These are phyloP conservation scores for Eidolon dupreanum DNA, from an alignment of 2,797 vertebrate genomes.

Conservation along the genomic window DNA sequence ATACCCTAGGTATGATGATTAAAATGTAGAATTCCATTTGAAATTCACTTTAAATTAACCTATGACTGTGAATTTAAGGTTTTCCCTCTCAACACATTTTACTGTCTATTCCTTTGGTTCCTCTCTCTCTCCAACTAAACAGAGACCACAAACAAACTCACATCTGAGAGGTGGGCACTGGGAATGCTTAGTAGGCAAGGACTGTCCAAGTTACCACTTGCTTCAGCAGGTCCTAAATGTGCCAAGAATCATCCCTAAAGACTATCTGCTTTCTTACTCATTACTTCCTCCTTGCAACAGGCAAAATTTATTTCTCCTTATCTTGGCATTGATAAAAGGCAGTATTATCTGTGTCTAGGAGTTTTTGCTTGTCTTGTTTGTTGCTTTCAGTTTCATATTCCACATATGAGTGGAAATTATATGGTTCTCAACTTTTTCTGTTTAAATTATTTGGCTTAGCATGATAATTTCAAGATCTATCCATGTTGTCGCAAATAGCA, in stretches of 20 bases:
- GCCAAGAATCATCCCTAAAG: background rate
- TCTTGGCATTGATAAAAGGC: background rate
- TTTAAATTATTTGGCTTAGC: too few relatives aligned
- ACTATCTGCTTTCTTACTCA: background rate
- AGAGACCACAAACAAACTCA: background rate
- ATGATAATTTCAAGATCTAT: too few relatives aligned
- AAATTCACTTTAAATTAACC: background rate
- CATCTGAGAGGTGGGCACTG: background rate
- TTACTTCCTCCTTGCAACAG: background rate
- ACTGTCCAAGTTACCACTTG: background rate
- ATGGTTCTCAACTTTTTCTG: too few relatives aligned
- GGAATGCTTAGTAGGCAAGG: background rate
- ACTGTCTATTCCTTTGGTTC: background rate
- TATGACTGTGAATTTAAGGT: background rate
- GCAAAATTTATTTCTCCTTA: background rate
- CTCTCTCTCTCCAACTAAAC: too few relatives aligned
- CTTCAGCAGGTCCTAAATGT: background rate
- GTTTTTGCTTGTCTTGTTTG: too few relatives aligned
- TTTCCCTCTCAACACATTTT: background rate
- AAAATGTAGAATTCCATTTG: background rate
- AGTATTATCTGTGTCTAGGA: background rate
- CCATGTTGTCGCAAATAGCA: too few relatives aligned
- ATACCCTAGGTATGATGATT: background rate
- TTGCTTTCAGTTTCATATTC: too few relatives aligned
- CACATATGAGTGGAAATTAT: too few relatives aligned